A percentile compares a stretch with the other conserved stretches of the same genome.
Conservation (phyloP, 2,113 vertebrate genomes). For the Actinemys pallida region DNA sequence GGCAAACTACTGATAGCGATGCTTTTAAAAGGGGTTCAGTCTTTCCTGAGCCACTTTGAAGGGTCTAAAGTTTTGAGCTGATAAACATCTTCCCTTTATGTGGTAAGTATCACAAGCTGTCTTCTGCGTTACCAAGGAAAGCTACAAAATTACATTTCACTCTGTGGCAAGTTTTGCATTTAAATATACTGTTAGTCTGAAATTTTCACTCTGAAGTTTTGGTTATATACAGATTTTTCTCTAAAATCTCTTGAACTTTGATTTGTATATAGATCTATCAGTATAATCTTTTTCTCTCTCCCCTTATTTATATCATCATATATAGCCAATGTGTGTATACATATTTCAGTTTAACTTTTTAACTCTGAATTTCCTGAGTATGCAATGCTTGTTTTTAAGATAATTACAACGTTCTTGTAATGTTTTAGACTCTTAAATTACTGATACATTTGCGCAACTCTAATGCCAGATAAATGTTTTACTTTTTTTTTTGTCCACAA, state of each 20-base stretch:
- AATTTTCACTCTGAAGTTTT: neutral
- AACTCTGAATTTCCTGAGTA: neutral
- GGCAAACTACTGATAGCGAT: neutral
- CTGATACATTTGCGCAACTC: neutral
- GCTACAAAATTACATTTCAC: neutral
- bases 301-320: neutral
- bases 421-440: neutral
- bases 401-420: neutral
- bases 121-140: neutral
- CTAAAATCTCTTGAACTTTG: neutral
- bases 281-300: neutral
- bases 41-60: neutral
- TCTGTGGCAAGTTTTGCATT: neutral
- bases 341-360: neutral
- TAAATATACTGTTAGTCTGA: neutral
- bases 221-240: neutral
- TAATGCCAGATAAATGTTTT: neutral
- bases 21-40: neutral
- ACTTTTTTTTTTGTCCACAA: neutral
- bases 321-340: neutral
- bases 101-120: neutral
- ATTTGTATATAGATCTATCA: neutral
- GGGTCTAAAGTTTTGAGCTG: neutral
- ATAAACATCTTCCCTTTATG: neutral
- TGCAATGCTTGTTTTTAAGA: neutral